Evolutionary conservation across 2,113 vertebrate species (phyloP).

Genomic region (Oplegnathus fasciatus): DNA sequence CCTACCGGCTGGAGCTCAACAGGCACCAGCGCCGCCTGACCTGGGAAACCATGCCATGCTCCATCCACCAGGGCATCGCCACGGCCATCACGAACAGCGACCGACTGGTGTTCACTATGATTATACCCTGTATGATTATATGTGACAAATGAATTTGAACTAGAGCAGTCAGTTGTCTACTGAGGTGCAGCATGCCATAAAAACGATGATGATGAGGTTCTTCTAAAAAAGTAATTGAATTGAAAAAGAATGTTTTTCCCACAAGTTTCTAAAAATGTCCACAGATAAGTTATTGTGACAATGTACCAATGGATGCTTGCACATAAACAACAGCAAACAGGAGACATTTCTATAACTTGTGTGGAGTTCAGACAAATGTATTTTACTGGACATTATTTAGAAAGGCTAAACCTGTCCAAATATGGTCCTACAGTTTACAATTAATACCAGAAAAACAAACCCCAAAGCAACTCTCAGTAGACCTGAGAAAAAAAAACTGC

Average conservation of each 20-base stretch:
- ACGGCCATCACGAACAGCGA: too few relatives aligned
- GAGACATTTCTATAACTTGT: neutral
- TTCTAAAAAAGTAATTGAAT: neutral
- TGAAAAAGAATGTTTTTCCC: neutral
- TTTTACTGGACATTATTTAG: neutral
- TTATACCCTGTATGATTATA: too few relatives aligned
- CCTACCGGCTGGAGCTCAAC: too few relatives aligned
- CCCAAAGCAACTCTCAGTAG: neutral
- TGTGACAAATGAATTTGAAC: too few relatives aligned
- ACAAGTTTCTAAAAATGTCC: neutral
- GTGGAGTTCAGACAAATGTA: neutral
- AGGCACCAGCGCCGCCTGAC: too few relatives aligned
- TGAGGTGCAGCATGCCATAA: neutral
- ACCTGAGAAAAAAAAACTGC: neutral
- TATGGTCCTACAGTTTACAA: neutral
- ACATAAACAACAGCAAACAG: neutral
- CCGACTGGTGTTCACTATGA: too few relatives aligned
- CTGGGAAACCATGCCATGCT: too few relatives aligned
- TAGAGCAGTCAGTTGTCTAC: neutral
- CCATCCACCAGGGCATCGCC: too few relatives aligned
- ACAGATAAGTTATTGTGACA: neutral
- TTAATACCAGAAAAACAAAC: neutral
- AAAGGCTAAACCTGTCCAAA: conserved; percentile 9
- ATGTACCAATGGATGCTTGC: neutral
- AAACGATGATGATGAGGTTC: neutral